phyloP scores from a whole-genome alignment of 2,797 vertebrate species.

The Schizothorax lantsangensis region DNA sequence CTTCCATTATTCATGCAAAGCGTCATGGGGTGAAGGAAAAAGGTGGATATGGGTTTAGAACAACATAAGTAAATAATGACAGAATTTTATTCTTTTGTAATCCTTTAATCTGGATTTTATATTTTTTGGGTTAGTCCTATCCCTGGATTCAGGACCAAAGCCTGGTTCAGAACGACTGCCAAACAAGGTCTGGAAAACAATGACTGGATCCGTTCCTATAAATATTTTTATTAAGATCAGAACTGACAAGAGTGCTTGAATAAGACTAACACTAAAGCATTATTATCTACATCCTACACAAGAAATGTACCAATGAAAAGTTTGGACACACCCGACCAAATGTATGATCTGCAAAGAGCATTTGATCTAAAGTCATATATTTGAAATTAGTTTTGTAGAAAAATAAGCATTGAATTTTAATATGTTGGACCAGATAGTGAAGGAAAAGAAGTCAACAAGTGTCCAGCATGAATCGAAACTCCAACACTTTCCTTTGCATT shows the following conservation, averaged over 20 bases:
- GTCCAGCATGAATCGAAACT: neutral
- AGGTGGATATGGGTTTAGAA: neutral
- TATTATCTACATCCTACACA: neutral
- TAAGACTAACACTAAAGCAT: neutral
- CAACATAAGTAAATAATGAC: neutral
- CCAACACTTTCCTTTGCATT: slow-evolving; percentile 3
- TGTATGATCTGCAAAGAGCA: neutral
- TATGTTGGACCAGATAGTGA: neutral
- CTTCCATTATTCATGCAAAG: neutral
- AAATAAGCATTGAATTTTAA: neutral
- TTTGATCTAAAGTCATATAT: neutral
- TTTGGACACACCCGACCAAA: neutral
- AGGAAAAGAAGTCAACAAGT: neutral
- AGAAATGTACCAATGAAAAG: neutral
- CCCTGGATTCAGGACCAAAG: neutral
- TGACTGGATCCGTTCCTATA: neutral
- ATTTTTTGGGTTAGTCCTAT: too few relatives aligned
- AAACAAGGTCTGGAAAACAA: slow-evolving; percentile 17
- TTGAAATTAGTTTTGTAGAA: neutral
- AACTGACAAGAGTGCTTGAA: neutral
- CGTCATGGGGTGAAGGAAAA: neutral
- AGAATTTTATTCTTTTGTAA: neutral
- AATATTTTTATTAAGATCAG: neutral
- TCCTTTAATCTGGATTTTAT: neutral
- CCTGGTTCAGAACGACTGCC: neutral